Percentiles rank a stretch among this genome's conserved stretches.
Evolutionary conservation across 1,140 invertebrate genomes (phyloP).

Genomic region (Dolichoris vasculosae): DNA sequence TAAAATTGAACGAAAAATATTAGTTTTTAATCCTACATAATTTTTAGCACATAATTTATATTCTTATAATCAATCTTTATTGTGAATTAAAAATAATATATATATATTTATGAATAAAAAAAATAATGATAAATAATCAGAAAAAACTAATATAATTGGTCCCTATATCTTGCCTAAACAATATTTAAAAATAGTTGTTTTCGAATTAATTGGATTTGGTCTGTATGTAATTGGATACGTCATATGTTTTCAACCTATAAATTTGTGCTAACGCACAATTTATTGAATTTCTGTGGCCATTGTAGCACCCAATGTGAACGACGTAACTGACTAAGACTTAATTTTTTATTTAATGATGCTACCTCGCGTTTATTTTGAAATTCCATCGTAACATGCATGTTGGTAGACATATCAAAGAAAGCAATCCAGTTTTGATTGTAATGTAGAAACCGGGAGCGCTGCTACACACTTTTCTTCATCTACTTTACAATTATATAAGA

Average conservation of each 20-base stretch:
- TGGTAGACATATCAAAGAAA: background rate
- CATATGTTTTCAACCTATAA: conserved; percentile 15
- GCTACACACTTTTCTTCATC: background rate
- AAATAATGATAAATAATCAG: background rate
- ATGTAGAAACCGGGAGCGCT: background rate
- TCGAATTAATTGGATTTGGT: conserved; percentile 10
- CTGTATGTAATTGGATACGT: background rate
- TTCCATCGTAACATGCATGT: conserved; percentile 19
- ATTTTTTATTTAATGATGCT: conserved; percentile 10
- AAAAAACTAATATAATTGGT: background rate
- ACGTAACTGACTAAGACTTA: conserved; percentile 47
- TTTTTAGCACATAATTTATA: no score
- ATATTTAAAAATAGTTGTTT: conserved; percentile 10
- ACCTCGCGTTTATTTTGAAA: conserved; percentile 39
- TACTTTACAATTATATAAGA: background rate
- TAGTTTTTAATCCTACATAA: no score
- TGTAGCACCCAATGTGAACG: background rate
- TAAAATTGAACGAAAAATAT: no score
- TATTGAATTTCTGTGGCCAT: conserved; percentile 55
- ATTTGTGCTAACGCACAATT: conserved; percentile 51
- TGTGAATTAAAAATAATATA: no score
- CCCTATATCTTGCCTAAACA: background rate
- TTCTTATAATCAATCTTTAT: no score
- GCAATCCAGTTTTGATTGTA: background rate
- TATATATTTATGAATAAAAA: no score